A percentile compares a stretch with the other conserved stretches of the same genome.
Conservation (phyloP, 2,797 vertebrate genomes). For the Takifugu ocellatus region DNA sequence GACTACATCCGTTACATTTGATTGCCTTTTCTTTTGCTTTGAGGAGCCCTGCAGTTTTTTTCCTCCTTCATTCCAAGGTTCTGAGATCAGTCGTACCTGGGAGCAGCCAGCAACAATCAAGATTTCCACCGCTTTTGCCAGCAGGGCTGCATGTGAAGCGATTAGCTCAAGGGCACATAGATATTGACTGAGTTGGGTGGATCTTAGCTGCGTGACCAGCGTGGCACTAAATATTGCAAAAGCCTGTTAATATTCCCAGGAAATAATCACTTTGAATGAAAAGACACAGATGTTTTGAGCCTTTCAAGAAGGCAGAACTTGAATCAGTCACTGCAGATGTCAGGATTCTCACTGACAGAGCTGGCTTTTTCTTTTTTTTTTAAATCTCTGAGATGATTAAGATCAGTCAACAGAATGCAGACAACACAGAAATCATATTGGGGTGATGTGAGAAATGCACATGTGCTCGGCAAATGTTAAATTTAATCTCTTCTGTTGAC, state of each 20-base stretch:
- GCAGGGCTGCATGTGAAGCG: constrained; percentile 15
- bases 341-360: constrained; percentile 6
- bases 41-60: constrained; percentile 20
- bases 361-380: constrained; percentile 9
- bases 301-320: constrained; percentile 32
- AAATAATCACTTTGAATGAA: constrained; percentile 22
- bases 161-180: constrained; percentile 37
- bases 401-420: constrained; percentile 1
- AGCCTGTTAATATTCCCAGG: constrained; percentile 12
- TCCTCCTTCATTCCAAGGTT: background rate
- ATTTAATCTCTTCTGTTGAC: constrained; percentile 14
- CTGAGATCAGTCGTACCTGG: constrained; percentile 14
- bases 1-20: constrained; percentile 10
- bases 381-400: background rate
- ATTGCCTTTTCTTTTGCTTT: constrained; percentile 9
- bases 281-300: constrained; percentile 32
- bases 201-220: constrained; percentile 13
- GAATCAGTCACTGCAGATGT: constrained; percentile 27
- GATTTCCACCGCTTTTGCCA: constrained; percentile 16
- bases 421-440: background rate
- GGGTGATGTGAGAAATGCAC: background rate
- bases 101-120: constrained; percentile 16
- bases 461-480: background rate
- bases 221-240: constrained; percentile 11
- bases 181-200: constrained; percentile 15